These are phyloP conservation scores for Argyresthia goedartella DNA, from an alignment of 2,888 invertebrate genomes.

Conservation along the genomic window DNA sequence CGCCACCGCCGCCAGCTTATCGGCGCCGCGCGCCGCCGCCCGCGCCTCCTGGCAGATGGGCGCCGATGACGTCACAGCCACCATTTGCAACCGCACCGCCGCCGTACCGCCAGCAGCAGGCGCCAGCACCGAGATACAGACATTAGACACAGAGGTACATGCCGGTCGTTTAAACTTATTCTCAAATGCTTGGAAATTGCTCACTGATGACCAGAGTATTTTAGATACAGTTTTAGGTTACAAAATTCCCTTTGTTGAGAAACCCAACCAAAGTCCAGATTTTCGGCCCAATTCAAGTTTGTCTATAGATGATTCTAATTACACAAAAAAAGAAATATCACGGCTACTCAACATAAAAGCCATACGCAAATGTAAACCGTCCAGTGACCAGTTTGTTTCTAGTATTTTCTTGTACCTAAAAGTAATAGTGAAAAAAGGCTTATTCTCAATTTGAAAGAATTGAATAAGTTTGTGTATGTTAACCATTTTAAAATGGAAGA, in stretches of 20 bases:
- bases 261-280: background rate
- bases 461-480: slow-evolving; percentile 4
- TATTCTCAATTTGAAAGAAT: slow-evolving; percentile 7
- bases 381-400: slow-evolving; percentile 1
- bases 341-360: background rate
- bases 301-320: background rate
- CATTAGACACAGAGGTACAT: background rate
- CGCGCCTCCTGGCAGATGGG: background rate
- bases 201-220: background rate
- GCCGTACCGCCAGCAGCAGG: background rate
- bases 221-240: background rate
- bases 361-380: background rate
- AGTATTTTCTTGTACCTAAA: slow-evolving; percentile 5
- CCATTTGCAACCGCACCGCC: background rate
- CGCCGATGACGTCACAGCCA: background rate
- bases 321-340: background rate
- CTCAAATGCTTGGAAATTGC: background rate
- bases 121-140: background rate
- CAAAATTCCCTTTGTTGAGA: background rate
- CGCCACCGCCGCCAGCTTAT: background rate
- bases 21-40: background rate
- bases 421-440: slow-evolving; percentile 3
- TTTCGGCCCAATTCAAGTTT: background rate
- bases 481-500: slow-evolving; percentile 8
- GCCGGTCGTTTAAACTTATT: background rate